Evolutionary conservation across 2,113 vertebrate species (phyloP), one percentile per base, ranked within the genome.

Genomic region (Bubo scandiacus): DNA sequence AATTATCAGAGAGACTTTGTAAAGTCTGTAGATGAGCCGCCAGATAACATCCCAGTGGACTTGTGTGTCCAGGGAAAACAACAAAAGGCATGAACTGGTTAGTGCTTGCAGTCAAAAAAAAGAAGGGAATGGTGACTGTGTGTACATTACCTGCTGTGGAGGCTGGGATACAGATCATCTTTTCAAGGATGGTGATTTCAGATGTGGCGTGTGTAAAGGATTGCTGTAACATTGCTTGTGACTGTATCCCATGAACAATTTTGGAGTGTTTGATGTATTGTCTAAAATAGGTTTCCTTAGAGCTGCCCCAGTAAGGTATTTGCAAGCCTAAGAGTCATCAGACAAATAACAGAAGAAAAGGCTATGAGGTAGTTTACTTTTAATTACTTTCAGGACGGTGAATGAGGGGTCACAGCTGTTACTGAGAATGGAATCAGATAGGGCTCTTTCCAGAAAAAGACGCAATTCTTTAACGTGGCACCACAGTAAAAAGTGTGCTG

Each of bases 341-440:
- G 62, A 5, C 25, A 12, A 29, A 23, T 18, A 40, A 7, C 34
- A 34, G 66, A 32, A 38, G 23, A 20, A 19, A 27, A 58, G 57
- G 12, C 30, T 18, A 1, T 4, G 45, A 43, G 78, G 5, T 5
- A 34, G 15, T 30, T 80, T 11, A 3, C 14, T 32, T 43, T 1
- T 6, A 5, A 3, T 25, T 12, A 23, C 0, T 0, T 30, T 57
- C 11, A 0, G 5, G 26, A 7, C 6, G n/a, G 49, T 19, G 71
- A 43, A 7, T 1, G 11, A 45, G 47, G 55, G 15, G 8, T 54
- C 36, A 6, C 7, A 3, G 38, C 38, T 67, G 51, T 17, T 22
- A 20, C 16, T 5, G 36, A 62, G 52, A 34, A 21, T 2, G 19
- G 32, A 25, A 32, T 23, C 30, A 1, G 34, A 0, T 0, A 23